phyloP scores from a whole-genome alignment of 2,888 invertebrate genomes.

The Sepioteuthis lessoniana region DNA sequence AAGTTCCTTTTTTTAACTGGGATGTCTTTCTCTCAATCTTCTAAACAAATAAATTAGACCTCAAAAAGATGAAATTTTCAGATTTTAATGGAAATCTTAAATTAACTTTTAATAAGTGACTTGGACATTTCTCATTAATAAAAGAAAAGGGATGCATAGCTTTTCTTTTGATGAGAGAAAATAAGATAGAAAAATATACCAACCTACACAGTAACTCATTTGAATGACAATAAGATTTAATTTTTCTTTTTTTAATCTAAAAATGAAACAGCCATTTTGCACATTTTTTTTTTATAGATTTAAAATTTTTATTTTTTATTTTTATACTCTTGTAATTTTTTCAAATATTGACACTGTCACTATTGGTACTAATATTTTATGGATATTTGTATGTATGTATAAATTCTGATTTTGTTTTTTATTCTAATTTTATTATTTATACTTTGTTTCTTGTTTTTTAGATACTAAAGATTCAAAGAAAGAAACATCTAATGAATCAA shows the following conservation, averaged over 20 bases:
- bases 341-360: not conserved
- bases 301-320: not conserved
- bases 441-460: not conserved
- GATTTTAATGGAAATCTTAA: too few relatives aligned
- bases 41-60: too few relatives aligned
- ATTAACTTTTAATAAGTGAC: too few relatives aligned
- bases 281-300: not conserved
- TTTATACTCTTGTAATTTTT: not conserved
- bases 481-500: not conserved
- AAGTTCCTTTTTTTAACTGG: too few relatives aligned
- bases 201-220: too few relatives aligned
- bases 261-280: not conserved
- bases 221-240: too few relatives aligned
- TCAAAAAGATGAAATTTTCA: too few relatives aligned
- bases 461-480: slow-evolving; percentile 14
- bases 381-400: not conserved
- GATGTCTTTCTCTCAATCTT: too few relatives aligned
- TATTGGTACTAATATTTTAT: not conserved
- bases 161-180: too few relatives aligned
- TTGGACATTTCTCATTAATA: too few relatives aligned
- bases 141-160: too few relatives aligned
- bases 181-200: too few relatives aligned
- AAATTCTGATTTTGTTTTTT: not conserved
- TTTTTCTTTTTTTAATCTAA: not conserved
- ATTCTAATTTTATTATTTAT: not conserved